Conservation (phyloP, 2,888 invertebrate species). For the Polydrusus pterygomalis region DNA sequence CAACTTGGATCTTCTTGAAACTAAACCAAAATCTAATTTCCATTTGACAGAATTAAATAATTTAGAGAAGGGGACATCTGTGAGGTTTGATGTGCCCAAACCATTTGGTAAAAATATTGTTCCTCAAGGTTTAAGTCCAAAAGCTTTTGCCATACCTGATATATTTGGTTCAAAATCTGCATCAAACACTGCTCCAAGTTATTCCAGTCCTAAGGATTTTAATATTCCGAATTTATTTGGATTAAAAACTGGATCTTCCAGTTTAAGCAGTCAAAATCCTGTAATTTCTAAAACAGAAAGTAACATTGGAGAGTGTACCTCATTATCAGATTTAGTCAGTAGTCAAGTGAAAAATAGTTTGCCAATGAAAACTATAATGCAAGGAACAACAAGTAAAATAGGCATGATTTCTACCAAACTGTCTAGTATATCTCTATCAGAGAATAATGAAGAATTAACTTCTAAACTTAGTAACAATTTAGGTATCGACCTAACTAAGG, state of each 20-base stretch:
- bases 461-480: conserved; percentile 54
- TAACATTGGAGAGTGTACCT: conserved; percentile 49
- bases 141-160: conserved; percentile 41
- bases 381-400: conserved; percentile 20
- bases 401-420: conserved; percentile 40
- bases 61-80: conserved; percentile 4
- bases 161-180: conserved; percentile 36
- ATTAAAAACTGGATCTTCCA: background rate
- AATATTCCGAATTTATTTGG: conserved; percentile 48
- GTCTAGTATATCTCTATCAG: conserved; percentile 24
- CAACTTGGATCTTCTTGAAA: conserved; percentile 11
- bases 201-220: conserved; percentile 41
- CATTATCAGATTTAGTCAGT: conserved; percentile 60
- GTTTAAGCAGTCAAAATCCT: background rate
- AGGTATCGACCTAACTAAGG: conserved; percentile 72
- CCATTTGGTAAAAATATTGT: background rate
- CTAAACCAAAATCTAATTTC: conserved; percentile 46
- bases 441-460: conserved; percentile 7
- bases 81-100: background rate
- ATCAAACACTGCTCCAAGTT: background rate
- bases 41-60: conserved; percentile 52
- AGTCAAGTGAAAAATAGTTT: conserved; percentile 60
- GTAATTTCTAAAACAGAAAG: background rate
- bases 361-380: conserved; percentile 2
- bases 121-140: conserved; percentile 10